A percentile compares a stretch with the other conserved stretches of the same genome.
Conservation (phyloP, 35 echinoderm and acorn worm genomes). For the Apostichopus californicus region DNA sequence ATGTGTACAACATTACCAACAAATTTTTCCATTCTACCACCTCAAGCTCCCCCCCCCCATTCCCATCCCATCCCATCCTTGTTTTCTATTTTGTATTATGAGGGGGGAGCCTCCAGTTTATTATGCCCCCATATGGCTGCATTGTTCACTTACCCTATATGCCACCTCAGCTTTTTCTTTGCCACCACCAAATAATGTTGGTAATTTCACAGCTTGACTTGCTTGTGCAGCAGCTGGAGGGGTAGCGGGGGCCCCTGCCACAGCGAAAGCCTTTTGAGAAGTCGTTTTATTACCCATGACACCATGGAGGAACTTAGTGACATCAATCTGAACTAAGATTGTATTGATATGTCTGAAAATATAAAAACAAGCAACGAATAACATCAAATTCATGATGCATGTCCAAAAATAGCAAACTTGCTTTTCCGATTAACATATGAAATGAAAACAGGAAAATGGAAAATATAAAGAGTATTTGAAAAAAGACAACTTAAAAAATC, state of each 20-base stretch:
- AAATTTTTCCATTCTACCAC: too few species aligned
- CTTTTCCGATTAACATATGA: too few species aligned
- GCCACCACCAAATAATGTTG: slow-evolving; percentile 94
- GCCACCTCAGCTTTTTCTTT: slow-evolving; percentile 93
- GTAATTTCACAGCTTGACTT: slow-evolving; percentile 32
- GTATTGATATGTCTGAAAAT: slow-evolving; percentile 93
- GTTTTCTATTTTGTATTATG: too few species aligned
- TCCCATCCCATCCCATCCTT: too few species aligned
- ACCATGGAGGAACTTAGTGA: slow-evolving; percentile 89
- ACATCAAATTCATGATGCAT: too few species aligned
- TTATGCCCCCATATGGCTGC: background rate
- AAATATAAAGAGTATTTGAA: too few species aligned
- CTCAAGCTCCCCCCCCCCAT: too few species aligned
- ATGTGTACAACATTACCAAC: too few species aligned
- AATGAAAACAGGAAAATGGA: too few species aligned
- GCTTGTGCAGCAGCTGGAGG: background rate
- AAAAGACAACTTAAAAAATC: too few species aligned
- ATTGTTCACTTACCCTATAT: slow-evolving; percentile 34
- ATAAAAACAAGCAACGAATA: slow-evolving; percentile 4
- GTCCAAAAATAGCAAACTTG: too few species aligned
- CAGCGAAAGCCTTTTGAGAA: background rate
- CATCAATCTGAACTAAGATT: slow-evolving; percentile 87
- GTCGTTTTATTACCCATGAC: slow-evolving; percentile 30
- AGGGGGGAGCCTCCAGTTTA: background rate
- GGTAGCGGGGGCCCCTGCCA: background rate